These are phyloP conservation scores for Nothoprocta pentlandii DNA, from an alignment of 2,113 vertebrate genomes.

Conservation along the genomic window DNA sequence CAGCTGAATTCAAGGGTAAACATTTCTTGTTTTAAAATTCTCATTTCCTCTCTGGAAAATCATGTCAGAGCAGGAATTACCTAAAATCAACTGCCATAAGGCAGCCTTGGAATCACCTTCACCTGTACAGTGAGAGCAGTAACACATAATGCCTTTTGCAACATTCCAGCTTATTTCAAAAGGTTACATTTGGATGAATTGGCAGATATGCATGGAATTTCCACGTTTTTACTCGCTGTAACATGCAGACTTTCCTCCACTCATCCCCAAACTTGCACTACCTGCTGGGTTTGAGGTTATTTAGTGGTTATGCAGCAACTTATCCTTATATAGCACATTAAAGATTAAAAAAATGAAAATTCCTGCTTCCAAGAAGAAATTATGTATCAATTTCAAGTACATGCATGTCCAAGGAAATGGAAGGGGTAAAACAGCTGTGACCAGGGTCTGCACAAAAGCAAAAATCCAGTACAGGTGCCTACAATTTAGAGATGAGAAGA, in stretches of 20 bases:
- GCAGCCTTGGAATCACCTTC: neutral
- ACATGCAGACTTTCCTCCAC: neutral
- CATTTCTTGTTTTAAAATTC: neutral
- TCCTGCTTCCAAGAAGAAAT: neutral
- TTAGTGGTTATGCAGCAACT: neutral
- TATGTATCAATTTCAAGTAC: neutral
- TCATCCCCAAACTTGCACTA: neutral
- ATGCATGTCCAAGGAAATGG: neutral
- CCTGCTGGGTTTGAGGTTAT: neutral
- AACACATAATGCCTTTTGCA: neutral
- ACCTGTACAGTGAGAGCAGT: neutral
- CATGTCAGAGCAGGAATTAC: neutral
- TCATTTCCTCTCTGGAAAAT: neutral
- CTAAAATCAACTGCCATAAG: neutral
- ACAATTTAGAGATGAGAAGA: neutral
- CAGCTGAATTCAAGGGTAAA: neutral
- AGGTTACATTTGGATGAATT: neutral
- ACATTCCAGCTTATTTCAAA: neutral
- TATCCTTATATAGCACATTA: neutral
- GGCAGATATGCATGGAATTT: constrained; percentile 24
- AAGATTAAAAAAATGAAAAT: neutral
- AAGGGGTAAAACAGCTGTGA: neutral
- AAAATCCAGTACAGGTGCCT: neutral
- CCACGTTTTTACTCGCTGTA: neutral
- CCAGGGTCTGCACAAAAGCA: neutral